Conservation (phyloP, 2,113 vertebrate genomes). For the Phasianus colchicus region DNA sequence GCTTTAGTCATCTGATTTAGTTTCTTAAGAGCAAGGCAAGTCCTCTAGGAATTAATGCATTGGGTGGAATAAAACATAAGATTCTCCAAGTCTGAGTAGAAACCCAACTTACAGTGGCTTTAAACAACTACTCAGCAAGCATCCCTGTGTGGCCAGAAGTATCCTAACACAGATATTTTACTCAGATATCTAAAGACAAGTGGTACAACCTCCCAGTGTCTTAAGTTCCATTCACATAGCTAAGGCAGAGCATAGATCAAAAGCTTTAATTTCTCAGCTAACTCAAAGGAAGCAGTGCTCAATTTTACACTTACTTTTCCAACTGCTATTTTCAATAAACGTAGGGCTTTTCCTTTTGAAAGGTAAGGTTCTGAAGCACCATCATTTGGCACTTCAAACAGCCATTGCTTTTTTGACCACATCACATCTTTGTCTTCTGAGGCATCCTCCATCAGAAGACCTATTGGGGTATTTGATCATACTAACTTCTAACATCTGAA, state of each 20-base stretch:
- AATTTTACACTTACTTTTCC: not conserved
- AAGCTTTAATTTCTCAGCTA: not conserved
- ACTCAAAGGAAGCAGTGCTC: not conserved
- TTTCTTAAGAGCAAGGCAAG: not conserved
- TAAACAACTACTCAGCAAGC: not conserved
- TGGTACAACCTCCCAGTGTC: not conserved
- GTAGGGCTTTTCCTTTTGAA: not conserved
- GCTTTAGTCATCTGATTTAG: not conserved
- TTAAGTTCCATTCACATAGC: not conserved
- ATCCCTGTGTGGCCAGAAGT: not conserved
- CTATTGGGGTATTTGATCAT: not conserved
- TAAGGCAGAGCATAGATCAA: not conserved
- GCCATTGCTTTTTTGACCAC: not conserved
- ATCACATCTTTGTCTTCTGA: not conserved
- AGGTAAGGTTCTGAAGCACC: not conserved
- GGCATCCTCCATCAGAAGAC: not conserved
- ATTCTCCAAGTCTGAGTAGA: not conserved
- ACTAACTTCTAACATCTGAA: not conserved
- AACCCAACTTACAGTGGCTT: not conserved
- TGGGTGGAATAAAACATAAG: fast-evolving
- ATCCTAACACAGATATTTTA: not conserved
- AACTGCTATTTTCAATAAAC: not conserved
- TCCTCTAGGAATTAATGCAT: not conserved
- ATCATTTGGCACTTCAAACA: not conserved
- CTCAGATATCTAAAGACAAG: not conserved